Percentiles rank a stretch among this genome's conserved stretches.
Evolutionary conservation across 2,888 invertebrate species (phyloP).

Genomic region (Colletes collaris): DNA sequence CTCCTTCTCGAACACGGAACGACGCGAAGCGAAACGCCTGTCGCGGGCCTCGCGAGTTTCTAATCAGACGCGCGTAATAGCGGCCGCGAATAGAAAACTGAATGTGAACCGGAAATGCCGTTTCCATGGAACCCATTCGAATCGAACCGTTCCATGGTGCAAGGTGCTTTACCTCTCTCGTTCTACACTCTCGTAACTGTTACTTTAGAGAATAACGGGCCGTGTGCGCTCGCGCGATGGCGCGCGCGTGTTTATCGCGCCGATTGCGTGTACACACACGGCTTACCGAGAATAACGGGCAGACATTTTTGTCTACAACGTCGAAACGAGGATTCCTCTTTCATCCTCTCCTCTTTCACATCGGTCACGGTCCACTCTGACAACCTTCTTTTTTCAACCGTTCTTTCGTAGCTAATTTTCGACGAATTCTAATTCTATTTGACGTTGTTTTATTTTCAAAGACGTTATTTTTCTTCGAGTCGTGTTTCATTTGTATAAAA

Average conservation of each 20-base stretch:
- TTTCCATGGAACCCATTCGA: slow-evolving; percentile 74
- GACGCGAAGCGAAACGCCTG: slow-evolving; percentile 14
- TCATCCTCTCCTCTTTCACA: not conserved
- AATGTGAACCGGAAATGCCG: slow-evolving; percentile 77
- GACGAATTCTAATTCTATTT: too few species aligned
- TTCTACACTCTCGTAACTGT: slow-evolving; percentile 67
- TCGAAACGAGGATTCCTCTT: not conserved
- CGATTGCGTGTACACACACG: slow-evolving; percentile 53
- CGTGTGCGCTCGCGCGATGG: slow-evolving; percentile 13
- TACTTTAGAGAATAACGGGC: slow-evolving; percentile 71
- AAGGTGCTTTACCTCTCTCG: slow-evolving; percentile 67
- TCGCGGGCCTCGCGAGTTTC: slow-evolving; percentile 56
- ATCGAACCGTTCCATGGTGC: slow-evolving; percentile 65
- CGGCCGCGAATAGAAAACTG: slow-evolving; percentile 66
- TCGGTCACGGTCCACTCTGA: too few species aligned
- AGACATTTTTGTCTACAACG: slow-evolving; percentile 39
- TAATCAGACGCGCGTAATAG: slow-evolving; percentile 71
- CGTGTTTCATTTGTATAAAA: too few species aligned
- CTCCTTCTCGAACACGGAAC: not conserved
- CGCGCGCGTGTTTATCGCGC: slow-evolving; percentile 52
- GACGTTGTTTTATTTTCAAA: too few species aligned
- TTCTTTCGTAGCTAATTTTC: too few species aligned
- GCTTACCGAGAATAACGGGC: slow-evolving; percentile 48
- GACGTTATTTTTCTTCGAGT: too few species aligned
- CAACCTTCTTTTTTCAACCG: too few species aligned